Evolutionary conservation across 2,797 vertebrate genomes (phyloP).

Genomic region (Tenualosa thibaudeaui): DNA sequence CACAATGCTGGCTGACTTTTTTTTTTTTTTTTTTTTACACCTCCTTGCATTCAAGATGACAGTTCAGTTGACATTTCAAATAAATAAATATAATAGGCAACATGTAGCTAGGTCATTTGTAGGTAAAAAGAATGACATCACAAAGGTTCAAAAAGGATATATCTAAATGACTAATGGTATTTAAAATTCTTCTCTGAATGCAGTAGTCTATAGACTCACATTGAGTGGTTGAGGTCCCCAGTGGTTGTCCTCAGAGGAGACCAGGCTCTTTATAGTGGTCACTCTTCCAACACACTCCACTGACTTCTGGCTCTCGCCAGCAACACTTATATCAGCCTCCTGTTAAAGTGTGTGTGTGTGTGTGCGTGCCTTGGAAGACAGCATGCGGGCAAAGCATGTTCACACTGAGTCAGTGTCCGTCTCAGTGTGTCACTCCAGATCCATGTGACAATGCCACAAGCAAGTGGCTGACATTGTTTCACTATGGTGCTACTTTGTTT

Average conservation of each 20-base stretch:
- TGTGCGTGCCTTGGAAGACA: not conserved
- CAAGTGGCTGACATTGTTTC: not conserved
- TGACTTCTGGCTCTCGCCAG: not conserved
- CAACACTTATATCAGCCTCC: slow-evolving; percentile 13
- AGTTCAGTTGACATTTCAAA: not conserved
- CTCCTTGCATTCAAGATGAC: not conserved
- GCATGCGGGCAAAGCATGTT: slow-evolving; percentile 7
- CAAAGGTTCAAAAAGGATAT: not conserved
- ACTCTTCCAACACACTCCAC: not conserved
- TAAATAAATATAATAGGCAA: no score
- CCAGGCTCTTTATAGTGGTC: not conserved
- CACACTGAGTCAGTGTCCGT: slow-evolving; percentile 22
- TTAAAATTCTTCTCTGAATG: not conserved
- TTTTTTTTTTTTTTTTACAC: not conserved
- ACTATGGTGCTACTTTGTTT: not conserved
- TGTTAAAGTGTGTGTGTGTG: not conserved
- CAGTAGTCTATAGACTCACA: not conserved
- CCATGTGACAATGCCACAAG: not conserved
- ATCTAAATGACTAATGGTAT: not conserved
- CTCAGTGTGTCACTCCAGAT: slow-evolving; percentile 25
- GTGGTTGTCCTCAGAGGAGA: slow-evolving; percentile 6
- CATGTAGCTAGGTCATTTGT: no score
- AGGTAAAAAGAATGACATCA: no score
- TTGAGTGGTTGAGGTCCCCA: slow-evolving; percentile 10
- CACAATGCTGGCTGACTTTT: not conserved